These are phyloP conservation scores for Mimachlamys varia DNA, from an alignment of 2,888 invertebrate genomes.

Conservation along the genomic window DNA sequence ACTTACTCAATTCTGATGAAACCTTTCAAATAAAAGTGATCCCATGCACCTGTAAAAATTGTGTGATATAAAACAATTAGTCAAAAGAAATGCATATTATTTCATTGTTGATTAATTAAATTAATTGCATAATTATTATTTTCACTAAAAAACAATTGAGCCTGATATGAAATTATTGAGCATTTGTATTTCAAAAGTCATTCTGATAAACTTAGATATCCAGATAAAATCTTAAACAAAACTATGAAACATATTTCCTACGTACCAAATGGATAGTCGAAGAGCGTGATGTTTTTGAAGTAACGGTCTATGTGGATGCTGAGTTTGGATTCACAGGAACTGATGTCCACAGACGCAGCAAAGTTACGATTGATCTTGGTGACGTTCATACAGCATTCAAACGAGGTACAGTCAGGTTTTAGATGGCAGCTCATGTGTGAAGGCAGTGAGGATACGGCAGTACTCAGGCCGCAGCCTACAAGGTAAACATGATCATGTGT, in stretches of 20 bases:
- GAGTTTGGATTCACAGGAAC: constrained; percentile 46
- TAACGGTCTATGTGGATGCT: constrained; percentile 41
- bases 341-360: constrained; percentile 45
- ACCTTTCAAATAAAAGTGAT: constrained; percentile 36
- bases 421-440: constrained; percentile 50
- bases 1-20: constrained; percentile 39
- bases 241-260: background rate
- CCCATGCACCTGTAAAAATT: constrained; percentile 14
- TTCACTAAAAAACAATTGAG: too few species aligned
- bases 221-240: too few species aligned
- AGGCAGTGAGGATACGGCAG: constrained; percentile 45
- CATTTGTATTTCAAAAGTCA: too few species aligned
- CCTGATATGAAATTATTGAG: too few species aligned
- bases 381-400: constrained; percentile 55
- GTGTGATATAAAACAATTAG: background rate
- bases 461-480: constrained; percentile 44
- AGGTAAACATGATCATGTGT: background rate
- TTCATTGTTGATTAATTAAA: background rate
- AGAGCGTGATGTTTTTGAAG: constrained; percentile 32
- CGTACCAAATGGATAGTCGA: background rate
- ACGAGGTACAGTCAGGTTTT: constrained; percentile 51
- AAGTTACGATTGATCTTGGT: constrained; percentile 47
- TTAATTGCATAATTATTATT: too few species aligned
- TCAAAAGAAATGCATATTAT: background rate
- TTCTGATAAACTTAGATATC: too few species aligned